Conservation (phyloP, 35 echinoderm and acorn worm genomes). For the Lytechinus variegatus region DNA sequence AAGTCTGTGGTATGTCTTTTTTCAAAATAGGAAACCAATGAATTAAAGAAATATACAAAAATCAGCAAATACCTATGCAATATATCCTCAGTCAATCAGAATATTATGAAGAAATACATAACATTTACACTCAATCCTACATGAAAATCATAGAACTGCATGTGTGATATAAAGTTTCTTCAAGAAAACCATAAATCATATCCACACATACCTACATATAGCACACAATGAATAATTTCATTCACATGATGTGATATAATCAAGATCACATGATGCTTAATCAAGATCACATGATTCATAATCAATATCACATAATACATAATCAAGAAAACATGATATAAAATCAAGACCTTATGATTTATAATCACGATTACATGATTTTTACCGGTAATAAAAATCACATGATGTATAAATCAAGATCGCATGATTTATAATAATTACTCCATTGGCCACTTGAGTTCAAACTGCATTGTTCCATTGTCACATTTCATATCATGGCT, state of each 20-base stretch:
- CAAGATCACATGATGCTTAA: neutral
- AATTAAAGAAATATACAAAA: neutral
- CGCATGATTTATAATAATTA: too few species aligned
- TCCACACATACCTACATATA: neutral
- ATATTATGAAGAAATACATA: neutral
- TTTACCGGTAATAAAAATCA: too few species aligned
- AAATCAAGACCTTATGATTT: too few species aligned
- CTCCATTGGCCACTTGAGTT: too few species aligned
- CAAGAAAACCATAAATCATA: neutral
- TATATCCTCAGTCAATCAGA: neutral
- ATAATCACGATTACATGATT: too few species aligned
- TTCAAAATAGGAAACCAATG: neutral
- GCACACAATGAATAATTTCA: neutral
- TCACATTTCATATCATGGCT: too few species aligned
- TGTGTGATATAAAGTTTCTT: neutral
- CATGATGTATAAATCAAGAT: too few species aligned
- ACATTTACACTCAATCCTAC: neutral
- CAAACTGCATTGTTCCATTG: too few species aligned
- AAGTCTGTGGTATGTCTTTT: neutral
- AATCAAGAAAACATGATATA: too few species aligned
- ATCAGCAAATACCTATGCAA: neutral
- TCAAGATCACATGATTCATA: too few species aligned
- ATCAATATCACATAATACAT: too few species aligned
- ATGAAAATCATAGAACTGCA: neutral
- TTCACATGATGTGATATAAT: neutral